These are phyloP conservation scores for Brienomyrus brachyistius DNA, from an alignment of 2,113 vertebrate genomes.

Conservation along the genomic window DNA sequence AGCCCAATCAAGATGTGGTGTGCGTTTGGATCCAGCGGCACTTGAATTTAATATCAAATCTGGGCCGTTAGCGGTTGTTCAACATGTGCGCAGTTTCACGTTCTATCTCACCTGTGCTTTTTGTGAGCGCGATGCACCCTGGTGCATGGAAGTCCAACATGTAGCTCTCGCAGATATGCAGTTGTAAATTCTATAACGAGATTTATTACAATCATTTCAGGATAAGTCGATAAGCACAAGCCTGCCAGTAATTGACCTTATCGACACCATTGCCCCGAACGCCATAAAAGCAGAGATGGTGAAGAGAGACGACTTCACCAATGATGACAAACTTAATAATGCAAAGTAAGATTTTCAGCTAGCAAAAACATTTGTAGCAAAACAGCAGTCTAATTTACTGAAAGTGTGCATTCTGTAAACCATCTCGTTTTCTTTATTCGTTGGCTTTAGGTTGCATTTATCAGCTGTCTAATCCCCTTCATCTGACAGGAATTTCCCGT, in stretches of 20 bases:
- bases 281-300: conserved; percentile 81
- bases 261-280: conserved; percentile 82
- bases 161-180: neutral
- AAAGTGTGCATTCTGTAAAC: neutral
- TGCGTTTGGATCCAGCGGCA: no score
- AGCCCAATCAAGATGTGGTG: conserved; percentile 27
- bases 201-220: conserved; percentile 48
- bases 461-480: neutral
- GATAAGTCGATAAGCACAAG: conserved; percentile 89
- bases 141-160: neutral
- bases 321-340: conserved; percentile 70
- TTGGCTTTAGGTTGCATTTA: neutral
- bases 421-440: neutral
- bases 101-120: neutral
- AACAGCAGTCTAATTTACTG: neutral
- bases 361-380: conserved; percentile 27
- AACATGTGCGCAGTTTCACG: neutral
- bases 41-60: neutral
- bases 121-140: neutral
- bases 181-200: neutral
- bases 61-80: neutral
- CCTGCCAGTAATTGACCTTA: conserved; percentile 89
- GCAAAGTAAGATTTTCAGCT: conserved; percentile 70
- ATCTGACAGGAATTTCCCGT: neutral
- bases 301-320: conserved; percentile 61